Conservation (phyloP, 2,113 vertebrate species). For the Ardeotis arabs region DNA sequence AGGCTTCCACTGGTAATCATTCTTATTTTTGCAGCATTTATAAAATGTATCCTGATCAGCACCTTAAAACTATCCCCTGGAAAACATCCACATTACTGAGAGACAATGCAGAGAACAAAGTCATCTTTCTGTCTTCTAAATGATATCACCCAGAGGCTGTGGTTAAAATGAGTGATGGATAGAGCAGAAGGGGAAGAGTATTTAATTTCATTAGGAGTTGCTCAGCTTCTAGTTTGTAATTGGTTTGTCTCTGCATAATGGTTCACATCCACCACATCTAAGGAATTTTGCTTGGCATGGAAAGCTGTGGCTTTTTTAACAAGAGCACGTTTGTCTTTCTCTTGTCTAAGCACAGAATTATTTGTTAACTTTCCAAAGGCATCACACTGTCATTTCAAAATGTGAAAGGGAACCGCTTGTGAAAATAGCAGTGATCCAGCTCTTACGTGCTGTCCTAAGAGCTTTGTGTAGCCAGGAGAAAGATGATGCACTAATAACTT, state of each 20-base stretch:
- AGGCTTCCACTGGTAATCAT: neutral
- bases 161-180: conserved; percentile 12
- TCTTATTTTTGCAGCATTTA: neutral
- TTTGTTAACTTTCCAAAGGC: neutral
- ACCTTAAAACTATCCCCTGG: conserved; percentile 8
- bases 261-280: neutral
- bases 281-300: neutral
- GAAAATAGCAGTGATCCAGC: neutral
- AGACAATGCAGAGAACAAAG: neutral
- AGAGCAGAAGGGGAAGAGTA: neutral
- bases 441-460: neutral
- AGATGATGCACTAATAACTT: neutral
- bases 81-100: neutral
- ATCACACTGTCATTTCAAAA: neutral
- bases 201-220: conserved; percentile 30
- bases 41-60: neutral
- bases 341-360: neutral
- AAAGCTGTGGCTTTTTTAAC: neutral
- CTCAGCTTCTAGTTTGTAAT: neutral
- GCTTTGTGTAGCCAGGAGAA: neutral
- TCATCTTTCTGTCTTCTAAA: neutral
- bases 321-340: neutral
- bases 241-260: neutral
- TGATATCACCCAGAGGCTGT: neutral
- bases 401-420: neutral